Conservation (phyloP, 2,113 vertebrate genomes). For the Synodontis membranacea region DNA sequence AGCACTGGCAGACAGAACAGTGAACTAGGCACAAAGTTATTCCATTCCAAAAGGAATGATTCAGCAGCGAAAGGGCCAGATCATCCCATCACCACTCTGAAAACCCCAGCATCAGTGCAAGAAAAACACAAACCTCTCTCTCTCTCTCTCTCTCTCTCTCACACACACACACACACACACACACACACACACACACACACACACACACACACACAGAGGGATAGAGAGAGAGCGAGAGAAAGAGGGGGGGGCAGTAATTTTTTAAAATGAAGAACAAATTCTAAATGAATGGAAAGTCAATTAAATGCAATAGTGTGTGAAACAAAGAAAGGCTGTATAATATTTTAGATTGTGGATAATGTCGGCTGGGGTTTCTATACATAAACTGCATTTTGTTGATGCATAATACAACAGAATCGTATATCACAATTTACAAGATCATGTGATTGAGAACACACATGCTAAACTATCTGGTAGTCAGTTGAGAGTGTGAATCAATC, state of each 20-base stretch:
- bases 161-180: neutral
- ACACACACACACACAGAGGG: neutral
- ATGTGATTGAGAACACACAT: conserved; percentile 29
- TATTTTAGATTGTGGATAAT: conserved; percentile 43
- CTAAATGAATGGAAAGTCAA: conserved; percentile 43
- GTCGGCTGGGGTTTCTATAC: conserved; percentile 47
- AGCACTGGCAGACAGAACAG: conserved; percentile 21
- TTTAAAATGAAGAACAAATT: neutral
- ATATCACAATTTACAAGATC: conserved; percentile 33
- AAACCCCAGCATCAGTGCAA: conserved; percentile 43
- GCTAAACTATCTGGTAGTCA: conserved; percentile 73
- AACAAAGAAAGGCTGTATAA: neutral
- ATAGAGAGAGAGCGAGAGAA: neutral
- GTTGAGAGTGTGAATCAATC: conserved; percentile 77
- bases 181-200: conserved; percentile 17
- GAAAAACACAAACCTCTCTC: conserved; percentile 25
- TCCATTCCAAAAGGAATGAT: conserved; percentile 36
- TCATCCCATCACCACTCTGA: conserved; percentile 45
- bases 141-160: neutral
- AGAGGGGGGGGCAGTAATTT: neutral
- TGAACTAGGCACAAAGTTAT: conserved; percentile 24
- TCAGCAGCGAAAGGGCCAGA: conserved; percentile 50
- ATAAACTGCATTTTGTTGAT: conserved; percentile 65
- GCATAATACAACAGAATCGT: conserved; percentile 51
- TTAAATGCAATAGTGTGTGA: conserved; percentile 20